These are phyloP conservation scores for Notolepis coatsorum DNA, from an alignment of 2,797 vertebrate genomes.

Conservation along the genomic window DNA sequence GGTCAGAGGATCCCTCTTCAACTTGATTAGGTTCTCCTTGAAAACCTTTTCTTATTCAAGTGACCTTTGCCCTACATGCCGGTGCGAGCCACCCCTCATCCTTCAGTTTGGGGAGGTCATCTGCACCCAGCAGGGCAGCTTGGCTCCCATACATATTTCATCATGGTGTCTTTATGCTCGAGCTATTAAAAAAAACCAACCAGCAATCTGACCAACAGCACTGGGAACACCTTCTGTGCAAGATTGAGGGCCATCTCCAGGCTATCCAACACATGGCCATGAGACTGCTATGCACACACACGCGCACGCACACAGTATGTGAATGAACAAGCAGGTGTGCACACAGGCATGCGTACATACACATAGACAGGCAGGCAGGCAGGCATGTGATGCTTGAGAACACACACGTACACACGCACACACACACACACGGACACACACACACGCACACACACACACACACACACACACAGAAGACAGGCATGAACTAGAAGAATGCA, in stretches of 20 bases:
- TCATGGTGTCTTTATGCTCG: constrained; percentile 16
- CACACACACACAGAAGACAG: too few relatives aligned
- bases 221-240: constrained; percentile 17
- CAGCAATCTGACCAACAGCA: constrained; percentile 9
- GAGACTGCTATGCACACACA: too few relatives aligned
- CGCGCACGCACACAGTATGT: too few relatives aligned
- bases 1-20: too few relatives aligned
- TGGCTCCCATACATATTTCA: constrained; percentile 23
- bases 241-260: constrained; percentile 35
- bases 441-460: neutral
- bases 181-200: constrained; percentile 31
- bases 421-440: neutral
- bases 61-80: constrained; percentile 7
- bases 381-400: too few relatives aligned
- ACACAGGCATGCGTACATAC: too few relatives aligned
- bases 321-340: too few relatives aligned
- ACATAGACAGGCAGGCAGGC: too few relatives aligned
- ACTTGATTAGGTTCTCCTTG: constrained; percentile 26
- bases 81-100: too few relatives aligned
- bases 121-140: constrained; percentile 10
- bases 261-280: constrained; percentile 34
- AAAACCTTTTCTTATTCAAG: constrained; percentile 6
- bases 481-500: too few relatives aligned
- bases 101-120: too few relatives aligned
- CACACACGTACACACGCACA: too few relatives aligned